Conservation (phyloP, 2,113 vertebrate genomes). For the sheep (Ovis aries) region DNA sequence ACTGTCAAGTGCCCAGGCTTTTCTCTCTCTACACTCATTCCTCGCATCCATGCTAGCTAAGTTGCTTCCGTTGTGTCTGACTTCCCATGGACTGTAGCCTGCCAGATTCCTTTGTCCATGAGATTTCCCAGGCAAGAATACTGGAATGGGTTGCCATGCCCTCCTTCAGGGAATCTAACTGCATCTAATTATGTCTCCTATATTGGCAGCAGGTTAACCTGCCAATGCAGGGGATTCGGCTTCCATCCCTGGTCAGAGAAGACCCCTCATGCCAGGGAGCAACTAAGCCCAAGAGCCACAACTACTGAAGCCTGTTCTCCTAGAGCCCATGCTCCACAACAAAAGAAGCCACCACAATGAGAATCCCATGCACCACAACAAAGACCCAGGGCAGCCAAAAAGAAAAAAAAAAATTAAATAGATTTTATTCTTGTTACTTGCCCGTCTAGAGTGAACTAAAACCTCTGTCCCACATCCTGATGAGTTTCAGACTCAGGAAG, state of each 20-base stretch:
- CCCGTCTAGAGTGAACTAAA: background rate
- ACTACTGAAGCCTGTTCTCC: background rate
- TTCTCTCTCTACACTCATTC: background rate
- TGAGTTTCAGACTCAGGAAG: background rate
- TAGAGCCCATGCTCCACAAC: background rate
- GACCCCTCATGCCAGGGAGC: background rate
- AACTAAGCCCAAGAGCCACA: background rate
- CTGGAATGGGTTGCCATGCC: background rate
- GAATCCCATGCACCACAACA: accelerated
- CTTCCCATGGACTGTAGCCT: background rate
- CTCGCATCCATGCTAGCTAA: background rate
- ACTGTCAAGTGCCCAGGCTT: background rate
- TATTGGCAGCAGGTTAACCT: background rate
- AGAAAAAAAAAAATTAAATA: background rate
- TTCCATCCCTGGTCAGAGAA: background rate
- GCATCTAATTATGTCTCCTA: background rate
- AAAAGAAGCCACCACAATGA: background rate
- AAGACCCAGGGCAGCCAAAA: background rate
- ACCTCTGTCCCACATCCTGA: background rate
- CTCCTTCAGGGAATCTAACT: background rate
- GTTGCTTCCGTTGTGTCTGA: background rate
- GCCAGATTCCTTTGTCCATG: background rate
- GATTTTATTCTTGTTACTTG: background rate
- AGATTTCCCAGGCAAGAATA: background rate
- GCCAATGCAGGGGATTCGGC: background rate